A percentile compares a stretch with the other conserved stretches of the same genome.
Conservation (phyloP, 2,113 vertebrate genomes). For the Hipposideros armiger region DNA sequence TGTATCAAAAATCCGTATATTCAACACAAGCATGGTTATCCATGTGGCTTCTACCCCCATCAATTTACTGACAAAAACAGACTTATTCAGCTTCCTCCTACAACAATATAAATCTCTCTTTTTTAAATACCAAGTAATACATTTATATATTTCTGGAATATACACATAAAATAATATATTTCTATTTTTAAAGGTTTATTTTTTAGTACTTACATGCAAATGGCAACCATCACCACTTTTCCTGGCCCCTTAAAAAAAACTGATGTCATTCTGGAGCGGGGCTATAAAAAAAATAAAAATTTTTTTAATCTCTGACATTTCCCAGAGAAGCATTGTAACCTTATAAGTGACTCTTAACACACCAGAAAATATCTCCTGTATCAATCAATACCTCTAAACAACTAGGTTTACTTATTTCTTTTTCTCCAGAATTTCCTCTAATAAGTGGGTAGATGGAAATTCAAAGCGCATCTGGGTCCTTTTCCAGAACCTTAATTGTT, state of each 20-base stretch:
- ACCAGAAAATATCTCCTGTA: neutral
- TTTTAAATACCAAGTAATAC: neutral
- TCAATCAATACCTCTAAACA: conserved; percentile 26
- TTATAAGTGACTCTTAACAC: neutral
- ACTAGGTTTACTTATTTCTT: neutral
- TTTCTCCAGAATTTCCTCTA: conserved; percentile 4
- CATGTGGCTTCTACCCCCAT: neutral
- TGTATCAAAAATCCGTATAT: conserved; percentile 10
- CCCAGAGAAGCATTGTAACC: neutral
- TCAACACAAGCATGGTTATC: neutral
- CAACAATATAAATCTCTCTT: conserved; percentile 23
- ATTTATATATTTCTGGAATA: conserved; percentile 36
- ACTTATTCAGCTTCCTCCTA: conserved; percentile 8
- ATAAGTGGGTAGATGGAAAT: neutral
- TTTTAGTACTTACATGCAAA: conserved; percentile 96
- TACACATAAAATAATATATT: conserved; percentile 34
- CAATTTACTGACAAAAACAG: neutral
- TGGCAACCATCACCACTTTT: conserved; percentile 99
- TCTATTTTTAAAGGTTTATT: conserved; percentile 61
- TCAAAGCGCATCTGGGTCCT: neutral
- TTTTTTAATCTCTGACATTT: neutral
- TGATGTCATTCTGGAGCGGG: conserved; percentile 92
- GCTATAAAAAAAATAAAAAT: conserved; percentile 86
- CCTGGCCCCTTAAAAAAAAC: conserved; percentile 96
- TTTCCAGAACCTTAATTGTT: neutral